Evolutionary conservation across 2,888 invertebrate genomes (phyloP).

Genomic region (Cerastis rubricosa): DNA sequence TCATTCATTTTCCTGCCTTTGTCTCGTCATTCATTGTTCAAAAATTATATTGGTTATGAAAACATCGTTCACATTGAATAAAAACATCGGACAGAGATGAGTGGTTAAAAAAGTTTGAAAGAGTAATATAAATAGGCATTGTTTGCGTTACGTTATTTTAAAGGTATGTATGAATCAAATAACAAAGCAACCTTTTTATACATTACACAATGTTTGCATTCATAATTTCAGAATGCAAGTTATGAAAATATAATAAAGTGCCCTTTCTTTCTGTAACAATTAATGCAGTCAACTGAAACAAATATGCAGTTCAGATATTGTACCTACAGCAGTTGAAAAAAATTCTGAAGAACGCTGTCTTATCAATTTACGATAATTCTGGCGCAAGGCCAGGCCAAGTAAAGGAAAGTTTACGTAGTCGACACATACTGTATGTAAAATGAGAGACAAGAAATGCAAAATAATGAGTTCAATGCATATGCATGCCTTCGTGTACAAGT

Average conservation of each 20-base stretch:
- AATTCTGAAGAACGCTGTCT: slow-evolving; percentile 42
- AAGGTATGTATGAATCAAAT: slow-evolving; percentile 29
- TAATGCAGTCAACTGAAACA: slow-evolving; percentile 6
- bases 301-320: slow-evolving; percentile 14
- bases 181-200: slow-evolving; percentile 35
- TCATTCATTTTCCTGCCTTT: slow-evolving; percentile 11
- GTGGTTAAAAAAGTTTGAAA: slow-evolving; percentile 24
- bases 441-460: slow-evolving; percentile 49
- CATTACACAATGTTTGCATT: slow-evolving; percentile 43
- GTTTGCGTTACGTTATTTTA: slow-evolving; percentile 34
- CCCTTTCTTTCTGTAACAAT: slow-evolving; percentile 24
- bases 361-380: slow-evolving; percentile 58
- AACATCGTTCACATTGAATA: slow-evolving; percentile 22
- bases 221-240: slow-evolving; percentile 32
- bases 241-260: slow-evolving; percentile 2
- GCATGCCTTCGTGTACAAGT: slow-evolving; percentile 44
- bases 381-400: slow-evolving; percentile 63
- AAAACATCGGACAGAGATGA: slow-evolving; percentile 18
- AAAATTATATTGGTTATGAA: slow-evolving; percentile 41
- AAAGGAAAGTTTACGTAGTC: slow-evolving; percentile 60
- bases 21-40: slow-evolving; percentile 24
- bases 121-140: slow-evolving; percentile 43
- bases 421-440: slow-evolving; percentile 57
- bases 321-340: slow-evolving; percentile 35
- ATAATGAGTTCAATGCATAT: slow-evolving; percentile 54